Conservation (phyloP, 1,140 invertebrate species). For the Neuroterus valhalla region DNA sequence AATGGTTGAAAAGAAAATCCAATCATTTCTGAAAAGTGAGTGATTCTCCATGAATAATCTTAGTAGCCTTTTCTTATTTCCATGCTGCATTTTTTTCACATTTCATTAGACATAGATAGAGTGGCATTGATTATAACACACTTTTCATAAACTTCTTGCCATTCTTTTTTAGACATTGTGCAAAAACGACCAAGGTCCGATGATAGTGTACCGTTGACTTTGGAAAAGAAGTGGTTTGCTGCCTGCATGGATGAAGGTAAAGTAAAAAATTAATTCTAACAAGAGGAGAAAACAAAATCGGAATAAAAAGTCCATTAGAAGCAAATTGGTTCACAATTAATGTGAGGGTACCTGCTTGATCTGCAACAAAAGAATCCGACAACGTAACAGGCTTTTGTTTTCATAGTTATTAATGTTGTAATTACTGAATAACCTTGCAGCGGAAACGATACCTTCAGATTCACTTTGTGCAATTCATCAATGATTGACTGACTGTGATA, state of each 20-base stretch:
- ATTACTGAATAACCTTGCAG: no score
- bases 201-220: conserved; percentile 1
- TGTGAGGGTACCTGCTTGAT: no score
- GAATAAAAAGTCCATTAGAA: no score
- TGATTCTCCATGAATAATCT: background rate
- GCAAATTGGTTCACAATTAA: no score
- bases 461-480: no score
- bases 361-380: no score
- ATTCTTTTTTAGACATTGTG: conserved; percentile 33
- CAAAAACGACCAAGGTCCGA: conserved; percentile 23
- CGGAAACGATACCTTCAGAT: no score
- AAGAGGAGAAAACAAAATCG: background rate
- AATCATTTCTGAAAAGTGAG: background rate
- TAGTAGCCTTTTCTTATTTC: background rate
- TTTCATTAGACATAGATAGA: background rate
- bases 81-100: background rate
- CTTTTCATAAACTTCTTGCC: background rate
- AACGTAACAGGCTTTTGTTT: no score
- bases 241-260: conserved; percentile 38
- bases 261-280: background rate
- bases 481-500: no score
- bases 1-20: conserved; percentile 6
- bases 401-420: no score
- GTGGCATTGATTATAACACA: background rate
- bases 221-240: conserved; percentile 36